Evolutionary conservation across 2,888 invertebrate species (phyloP), one percentile per base, ranked within the genome.

Genomic region (Cataglyphis altisquamis): DNA sequence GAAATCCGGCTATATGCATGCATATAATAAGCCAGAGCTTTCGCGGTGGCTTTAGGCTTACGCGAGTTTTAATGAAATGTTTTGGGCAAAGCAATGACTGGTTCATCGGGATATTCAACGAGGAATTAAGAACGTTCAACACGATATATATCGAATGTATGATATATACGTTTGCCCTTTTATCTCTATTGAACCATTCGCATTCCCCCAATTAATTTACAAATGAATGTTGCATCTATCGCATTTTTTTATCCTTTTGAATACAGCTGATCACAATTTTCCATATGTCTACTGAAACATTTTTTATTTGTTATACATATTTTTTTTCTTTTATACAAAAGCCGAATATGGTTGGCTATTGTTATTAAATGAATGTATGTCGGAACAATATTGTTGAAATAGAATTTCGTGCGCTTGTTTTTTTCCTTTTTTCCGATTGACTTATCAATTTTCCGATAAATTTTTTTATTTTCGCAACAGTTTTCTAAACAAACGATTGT

Each of bases 11-110:
- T 72, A 60, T 72, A 60, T 80, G 45, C 45, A 45, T 78, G 78
- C 78, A 72, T 80, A 72, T 80, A 72, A 60, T 80, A 80, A 70
- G 72, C 45, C 78, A 25, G 72, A 32, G 78, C 78, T 80, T 80
- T 80, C 60, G 70, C 78, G 18, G 67, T 18, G 66, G 78, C 32
- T 67, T 70, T 72, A 80, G 72, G 78, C 78, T 80, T 80, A 80
- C 32, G 77, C 41, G 39, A 68, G 78, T 72, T 80, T 80, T 72
- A 80, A 80, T 60, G 29, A 29, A 60, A 21, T 60, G 60, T 78
- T 70, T 15, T 25, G 18, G 60, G 36, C 60, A 25, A 32, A 45
- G 48, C 45, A 25, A 36, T 80, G 78, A 60, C 15, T 15, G 36
- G 29, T 29, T 77, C 29, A 72, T 72, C 45, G 70, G 8, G 32